Conservation (phyloP, 2,797 vertebrate genomes). For the Gallinago solitaria region DNA sequence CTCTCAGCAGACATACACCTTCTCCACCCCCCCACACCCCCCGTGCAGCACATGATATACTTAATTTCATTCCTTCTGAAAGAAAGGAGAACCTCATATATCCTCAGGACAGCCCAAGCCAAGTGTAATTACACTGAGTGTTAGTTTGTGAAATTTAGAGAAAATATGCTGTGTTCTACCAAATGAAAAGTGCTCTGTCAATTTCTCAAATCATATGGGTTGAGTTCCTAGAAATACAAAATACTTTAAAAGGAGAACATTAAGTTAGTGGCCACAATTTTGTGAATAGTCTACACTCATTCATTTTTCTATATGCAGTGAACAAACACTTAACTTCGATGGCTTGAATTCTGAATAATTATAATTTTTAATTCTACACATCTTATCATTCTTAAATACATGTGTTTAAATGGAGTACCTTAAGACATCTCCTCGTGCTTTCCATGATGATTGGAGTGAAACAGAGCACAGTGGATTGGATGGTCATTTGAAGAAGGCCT, state of each 20-base stretch:
- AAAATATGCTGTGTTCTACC: background rate
- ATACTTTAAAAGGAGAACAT: background rate
- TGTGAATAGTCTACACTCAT: background rate
- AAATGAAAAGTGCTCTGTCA: background rate
- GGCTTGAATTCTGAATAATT: background rate
- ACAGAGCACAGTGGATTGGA: background rate
- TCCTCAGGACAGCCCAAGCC: background rate
- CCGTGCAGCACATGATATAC: too few species aligned
- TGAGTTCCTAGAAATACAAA: background rate
- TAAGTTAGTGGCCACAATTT: background rate
- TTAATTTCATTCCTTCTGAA: background rate
- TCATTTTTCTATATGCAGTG: background rate
- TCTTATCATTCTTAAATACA: background rate
- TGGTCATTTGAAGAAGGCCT: background rate
- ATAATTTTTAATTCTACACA: background rate
- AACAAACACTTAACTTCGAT: background rate
- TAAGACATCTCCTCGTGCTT: background rate
- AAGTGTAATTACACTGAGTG: background rate
- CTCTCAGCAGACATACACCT: background rate
- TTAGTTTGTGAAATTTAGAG: background rate
- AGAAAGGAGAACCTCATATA: background rate
- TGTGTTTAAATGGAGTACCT: background rate
- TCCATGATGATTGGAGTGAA: background rate
- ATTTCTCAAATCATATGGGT: background rate
- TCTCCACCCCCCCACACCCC: too few species aligned